These are phyloP conservation scores for Tromatobia lineatoria DNA, from an alignment of 2,888 invertebrate genomes.

Conservation along the genomic window DNA sequence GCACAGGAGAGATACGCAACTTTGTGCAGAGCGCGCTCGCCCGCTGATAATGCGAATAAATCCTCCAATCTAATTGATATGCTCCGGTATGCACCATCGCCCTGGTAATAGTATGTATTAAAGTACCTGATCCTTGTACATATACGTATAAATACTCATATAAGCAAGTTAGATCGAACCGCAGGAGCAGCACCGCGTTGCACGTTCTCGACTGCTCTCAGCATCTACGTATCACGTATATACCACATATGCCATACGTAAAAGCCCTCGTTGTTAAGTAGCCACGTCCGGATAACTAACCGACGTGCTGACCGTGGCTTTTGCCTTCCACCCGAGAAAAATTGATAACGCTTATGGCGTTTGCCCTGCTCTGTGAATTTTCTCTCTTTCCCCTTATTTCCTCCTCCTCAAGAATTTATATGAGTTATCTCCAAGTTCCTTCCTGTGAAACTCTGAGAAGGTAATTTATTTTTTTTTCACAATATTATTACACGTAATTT, in stretches of 20 bases:
- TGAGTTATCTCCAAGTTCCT: constrained; percentile 3
- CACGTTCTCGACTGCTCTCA: constrained; percentile 41
- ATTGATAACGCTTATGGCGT: constrained; percentile 69
- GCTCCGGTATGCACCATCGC: constrained; percentile 69
- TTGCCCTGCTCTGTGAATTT: constrained; percentile 39
- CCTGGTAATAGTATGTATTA: constrained; percentile 63
- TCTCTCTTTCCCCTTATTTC: constrained; percentile 22
- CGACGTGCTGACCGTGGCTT: constrained; percentile 60
- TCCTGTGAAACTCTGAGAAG: neutral
- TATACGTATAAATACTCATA: constrained; percentile 44
- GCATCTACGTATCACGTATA: constrained; percentile 18
- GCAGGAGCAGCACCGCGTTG: constrained; percentile 49
- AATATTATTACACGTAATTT: neutral
- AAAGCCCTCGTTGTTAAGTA: constrained; percentile 70
- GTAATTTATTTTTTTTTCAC: neutral
- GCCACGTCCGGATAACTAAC: constrained; percentile 70
- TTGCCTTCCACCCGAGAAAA: constrained; percentile 59
- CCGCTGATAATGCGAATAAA: constrained; percentile 78
- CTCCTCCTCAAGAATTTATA: constrained; percentile 11
- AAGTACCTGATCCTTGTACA: constrained; percentile 51
- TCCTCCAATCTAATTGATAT: constrained; percentile 77
- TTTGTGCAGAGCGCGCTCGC: constrained; percentile 71
- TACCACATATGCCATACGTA: constrained; percentile 42
- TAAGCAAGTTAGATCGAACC: constrained; percentile 57
- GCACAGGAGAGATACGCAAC: constrained; percentile 71